These are phyloP conservation scores for Sarcophaga subvicina DNA, from an alignment of 2,888 invertebrate genomes.

Conservation along the genomic window DNA sequence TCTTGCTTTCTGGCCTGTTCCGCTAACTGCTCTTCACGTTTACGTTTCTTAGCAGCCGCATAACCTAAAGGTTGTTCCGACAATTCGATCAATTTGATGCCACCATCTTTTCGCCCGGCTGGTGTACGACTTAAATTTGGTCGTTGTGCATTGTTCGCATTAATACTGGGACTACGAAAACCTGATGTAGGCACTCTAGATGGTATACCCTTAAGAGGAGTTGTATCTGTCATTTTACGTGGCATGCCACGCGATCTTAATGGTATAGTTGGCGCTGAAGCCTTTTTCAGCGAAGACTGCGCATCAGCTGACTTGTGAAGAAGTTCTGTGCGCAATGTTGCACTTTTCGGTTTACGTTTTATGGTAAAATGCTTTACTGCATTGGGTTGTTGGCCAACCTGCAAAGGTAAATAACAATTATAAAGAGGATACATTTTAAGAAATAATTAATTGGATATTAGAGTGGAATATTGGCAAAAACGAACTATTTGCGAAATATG, in stretches of 20 bases:
- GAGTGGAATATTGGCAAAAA: no score
- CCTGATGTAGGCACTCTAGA: constrained; percentile 89
- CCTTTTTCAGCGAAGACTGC: constrained; percentile 93
- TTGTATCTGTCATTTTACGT: constrained; percentile 97
- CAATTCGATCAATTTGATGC: constrained; percentile 96
- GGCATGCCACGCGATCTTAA: constrained; percentile 94
- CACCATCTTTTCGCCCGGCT: constrained; percentile 91
- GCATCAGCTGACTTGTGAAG: constrained; percentile 96
- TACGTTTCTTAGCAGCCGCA: constrained; percentile 93
- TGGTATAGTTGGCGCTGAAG: constrained; percentile 94
- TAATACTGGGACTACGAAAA: constrained; percentile 83
- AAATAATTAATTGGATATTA: neutral
- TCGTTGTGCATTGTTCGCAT: constrained; percentile 78
- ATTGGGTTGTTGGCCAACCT: constrained; percentile 91
- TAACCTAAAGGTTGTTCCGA: constrained; percentile 94
- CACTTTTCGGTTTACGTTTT: constrained; percentile 97
- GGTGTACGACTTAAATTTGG: constrained; percentile 85
- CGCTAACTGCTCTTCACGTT: constrained; percentile 89
- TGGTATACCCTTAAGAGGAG: constrained; percentile 95
- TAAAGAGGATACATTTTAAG: neutral
- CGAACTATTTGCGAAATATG: no score
- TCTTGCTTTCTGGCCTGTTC: constrained; percentile 86
- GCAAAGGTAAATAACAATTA: constrained; percentile 56
- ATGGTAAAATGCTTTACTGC: constrained; percentile 95
- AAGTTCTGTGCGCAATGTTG: constrained; percentile 93